Evolutionary conservation across 2,888 invertebrate species (phyloP).

Genomic region (Eupithecia subfuscata): DNA sequence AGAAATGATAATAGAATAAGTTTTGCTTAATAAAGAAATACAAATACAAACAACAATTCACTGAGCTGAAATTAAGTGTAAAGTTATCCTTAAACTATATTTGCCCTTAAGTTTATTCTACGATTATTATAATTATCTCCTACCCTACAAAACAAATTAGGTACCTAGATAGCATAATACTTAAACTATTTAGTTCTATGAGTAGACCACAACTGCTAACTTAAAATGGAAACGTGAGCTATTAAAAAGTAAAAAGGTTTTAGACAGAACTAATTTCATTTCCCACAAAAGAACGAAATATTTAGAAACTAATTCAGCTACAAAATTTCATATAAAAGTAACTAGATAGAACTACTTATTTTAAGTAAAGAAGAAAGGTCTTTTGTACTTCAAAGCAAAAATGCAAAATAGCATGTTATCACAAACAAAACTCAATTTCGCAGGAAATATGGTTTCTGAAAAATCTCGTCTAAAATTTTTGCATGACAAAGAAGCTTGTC

Average conservation of each 20-base stretch:
- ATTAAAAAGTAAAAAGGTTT: slow-evolving; percentile 2
- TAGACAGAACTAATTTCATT: neutral
- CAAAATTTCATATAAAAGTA: neutral
- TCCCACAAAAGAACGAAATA: neutral
- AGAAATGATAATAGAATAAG: too few species aligned
- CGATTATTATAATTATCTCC: neutral
- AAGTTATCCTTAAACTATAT: neutral
- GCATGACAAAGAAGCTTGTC: slow-evolving; percentile 42
- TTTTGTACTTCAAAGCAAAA: slow-evolving; percentile 31
- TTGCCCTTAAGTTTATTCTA: neutral
- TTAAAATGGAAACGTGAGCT: neutral
- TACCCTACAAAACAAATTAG: neutral
- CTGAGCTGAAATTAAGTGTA: neutral
- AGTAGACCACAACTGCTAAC: neutral
- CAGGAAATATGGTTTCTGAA: slow-evolving; percentile 33
- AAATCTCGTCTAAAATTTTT: slow-evolving; percentile 43
- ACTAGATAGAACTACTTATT: neutral
- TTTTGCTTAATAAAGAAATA: too few species aligned
- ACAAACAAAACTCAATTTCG: slow-evolving; percentile 39
- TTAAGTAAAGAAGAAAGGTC: slow-evolving; percentile 5
- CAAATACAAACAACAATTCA: too few species aligned
- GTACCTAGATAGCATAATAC: neutral
- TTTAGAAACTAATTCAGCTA: neutral
- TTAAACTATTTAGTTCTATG: neutral
- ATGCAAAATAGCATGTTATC: slow-evolving; percentile 36